Conservation (phyloP, 2,113 vertebrate genomes). For the Pogonocichla stellata region DNA sequence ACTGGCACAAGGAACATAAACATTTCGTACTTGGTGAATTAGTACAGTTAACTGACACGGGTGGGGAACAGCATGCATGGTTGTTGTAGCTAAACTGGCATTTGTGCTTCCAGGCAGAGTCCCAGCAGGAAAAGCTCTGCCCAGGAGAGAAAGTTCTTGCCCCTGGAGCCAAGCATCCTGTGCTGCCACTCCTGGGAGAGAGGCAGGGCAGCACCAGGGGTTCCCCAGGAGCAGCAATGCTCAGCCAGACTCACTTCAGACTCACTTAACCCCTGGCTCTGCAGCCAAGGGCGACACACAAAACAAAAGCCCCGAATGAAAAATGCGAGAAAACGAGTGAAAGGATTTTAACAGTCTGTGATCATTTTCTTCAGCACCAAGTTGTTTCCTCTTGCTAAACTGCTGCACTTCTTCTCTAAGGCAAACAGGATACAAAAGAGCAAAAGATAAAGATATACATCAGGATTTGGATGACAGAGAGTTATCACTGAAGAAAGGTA, state of each 20-base stretch:
- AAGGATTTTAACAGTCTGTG: not conserved
- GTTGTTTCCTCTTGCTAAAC: not conserved
- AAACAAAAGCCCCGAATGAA: not conserved
- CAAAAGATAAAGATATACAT: not conserved
- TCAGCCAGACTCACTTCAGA: fast-evolving
- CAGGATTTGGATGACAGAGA: not conserved
- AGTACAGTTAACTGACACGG: not conserved
- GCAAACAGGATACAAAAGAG: not conserved
- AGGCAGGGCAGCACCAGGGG: too few relatives aligned
- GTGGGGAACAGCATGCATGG: not conserved
- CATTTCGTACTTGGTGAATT: slow-evolving; percentile 49
- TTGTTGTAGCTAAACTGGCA: not conserved
- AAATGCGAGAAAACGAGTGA: fast-evolving
- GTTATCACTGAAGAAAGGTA: not conserved
- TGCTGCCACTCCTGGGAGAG: not conserved
- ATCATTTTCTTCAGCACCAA: not conserved
- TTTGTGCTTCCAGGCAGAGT: not conserved
- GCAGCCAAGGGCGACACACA: not conserved
- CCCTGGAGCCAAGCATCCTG: not conserved
- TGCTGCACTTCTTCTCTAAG: not conserved
- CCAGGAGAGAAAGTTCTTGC: not conserved
- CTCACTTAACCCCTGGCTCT: fast-evolving
- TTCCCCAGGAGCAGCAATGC: not conserved
- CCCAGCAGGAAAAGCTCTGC: not conserved
- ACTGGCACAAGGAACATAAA: slow-evolving; percentile 49